Conservation (phyloP, 2,797 vertebrate species). For the Oophaga sylvatica region DNA sequence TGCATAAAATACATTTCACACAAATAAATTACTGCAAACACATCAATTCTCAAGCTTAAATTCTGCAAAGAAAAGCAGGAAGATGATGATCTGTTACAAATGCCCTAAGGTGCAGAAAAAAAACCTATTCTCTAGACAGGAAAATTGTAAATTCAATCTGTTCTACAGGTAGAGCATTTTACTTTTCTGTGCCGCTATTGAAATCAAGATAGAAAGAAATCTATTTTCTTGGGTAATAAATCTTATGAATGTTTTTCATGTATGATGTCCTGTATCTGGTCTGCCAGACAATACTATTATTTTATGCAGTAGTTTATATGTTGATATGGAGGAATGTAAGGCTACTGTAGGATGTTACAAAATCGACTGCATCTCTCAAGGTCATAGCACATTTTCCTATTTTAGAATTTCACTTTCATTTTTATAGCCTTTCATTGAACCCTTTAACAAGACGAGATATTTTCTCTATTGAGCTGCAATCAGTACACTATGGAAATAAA, state of each 20-base stretch:
- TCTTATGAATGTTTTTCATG: slow-evolving; percentile 53
- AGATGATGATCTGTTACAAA: slow-evolving; percentile 57
- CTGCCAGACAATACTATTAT: slow-evolving; percentile 33
- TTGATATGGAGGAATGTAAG: slow-evolving; percentile 24
- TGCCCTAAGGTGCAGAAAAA: slow-evolving; percentile 50
- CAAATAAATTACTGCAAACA: slow-evolving; percentile 52
- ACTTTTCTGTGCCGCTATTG: slow-evolving; percentile 41
- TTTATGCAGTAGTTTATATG: slow-evolving; percentile 44
- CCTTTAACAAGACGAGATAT: not conserved
- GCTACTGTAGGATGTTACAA: slow-evolving; percentile 22
- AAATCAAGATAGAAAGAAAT: slow-evolving; percentile 32
- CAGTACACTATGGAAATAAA: slow-evolving; percentile 3
- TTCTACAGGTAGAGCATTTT: slow-evolving; percentile 50
- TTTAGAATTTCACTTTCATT: slow-evolving; percentile 22
- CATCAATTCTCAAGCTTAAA: slow-evolving; percentile 55
- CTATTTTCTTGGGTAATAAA: slow-evolving; percentile 51
- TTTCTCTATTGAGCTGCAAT: slow-evolving; percentile 13
- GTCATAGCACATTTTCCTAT: slow-evolving; percentile 16
- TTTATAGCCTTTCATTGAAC: not conserved
- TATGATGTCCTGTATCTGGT: slow-evolving; percentile 43
- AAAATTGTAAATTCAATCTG: slow-evolving; percentile 55
- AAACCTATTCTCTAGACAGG: slow-evolving; percentile 49
- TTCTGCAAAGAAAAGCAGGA: slow-evolving; percentile 59
- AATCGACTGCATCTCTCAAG: slow-evolving; percentile 27
- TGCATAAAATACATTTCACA: slow-evolving; percentile 51